These are phyloP conservation scores for Naja naja DNA, from an alignment of 2,113 vertebrate species.

Conservation along the genomic window DNA sequence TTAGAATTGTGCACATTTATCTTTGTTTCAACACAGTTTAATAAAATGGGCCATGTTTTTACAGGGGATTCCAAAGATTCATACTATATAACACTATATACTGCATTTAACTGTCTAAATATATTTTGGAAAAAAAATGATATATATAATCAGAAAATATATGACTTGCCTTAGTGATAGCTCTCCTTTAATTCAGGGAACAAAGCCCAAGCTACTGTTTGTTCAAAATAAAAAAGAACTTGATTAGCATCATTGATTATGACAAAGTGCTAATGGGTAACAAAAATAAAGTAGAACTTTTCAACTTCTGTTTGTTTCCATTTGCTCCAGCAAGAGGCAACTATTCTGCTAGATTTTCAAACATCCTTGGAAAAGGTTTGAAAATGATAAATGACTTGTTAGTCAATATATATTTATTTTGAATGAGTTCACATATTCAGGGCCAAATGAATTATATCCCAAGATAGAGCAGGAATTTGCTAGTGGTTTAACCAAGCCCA, in stretches of 20 bases:
- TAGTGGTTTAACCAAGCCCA: not conserved
- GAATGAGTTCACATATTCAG: not conserved
- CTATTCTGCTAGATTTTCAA: not conserved
- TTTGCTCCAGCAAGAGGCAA: not conserved
- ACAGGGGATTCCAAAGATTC: not conserved
- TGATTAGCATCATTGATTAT: not conserved
- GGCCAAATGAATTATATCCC: not conserved
- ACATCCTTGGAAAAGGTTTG: not conserved
- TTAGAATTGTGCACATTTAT: not conserved
- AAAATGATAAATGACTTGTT: not conserved
- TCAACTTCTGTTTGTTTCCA: not conserved
- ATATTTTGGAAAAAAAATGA: too few species aligned
- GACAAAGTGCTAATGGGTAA: not conserved
- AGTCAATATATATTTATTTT: not conserved
- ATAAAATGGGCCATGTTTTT: not conserved
- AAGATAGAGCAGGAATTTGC: not conserved
- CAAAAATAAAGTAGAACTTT: not conserved
- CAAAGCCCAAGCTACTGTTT: not conserved
- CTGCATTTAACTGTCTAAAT: not conserved
- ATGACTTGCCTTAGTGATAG: not conserved
- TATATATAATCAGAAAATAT: not conserved
- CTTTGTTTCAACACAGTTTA: not conserved
- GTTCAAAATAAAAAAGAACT: not conserved
- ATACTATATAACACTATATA: not conserved
- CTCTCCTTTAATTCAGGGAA: not conserved